Evolutionary conservation across 2,797 vertebrate genomes (phyloP), one percentile per base, ranked within the genome.

Genomic region (Brachyalestes nurse): DNA sequence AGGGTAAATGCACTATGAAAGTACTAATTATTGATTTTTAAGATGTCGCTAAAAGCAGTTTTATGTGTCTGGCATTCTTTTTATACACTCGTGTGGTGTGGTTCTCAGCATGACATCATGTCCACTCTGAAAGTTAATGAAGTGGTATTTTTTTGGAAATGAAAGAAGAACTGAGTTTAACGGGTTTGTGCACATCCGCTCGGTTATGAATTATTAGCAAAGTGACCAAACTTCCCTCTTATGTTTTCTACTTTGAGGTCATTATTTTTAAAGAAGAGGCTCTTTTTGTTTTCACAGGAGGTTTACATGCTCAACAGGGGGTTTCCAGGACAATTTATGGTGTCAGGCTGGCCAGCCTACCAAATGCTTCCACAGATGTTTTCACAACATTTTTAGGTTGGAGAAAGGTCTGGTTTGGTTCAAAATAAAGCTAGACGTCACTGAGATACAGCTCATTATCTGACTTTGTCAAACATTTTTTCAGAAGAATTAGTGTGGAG

Each of bases 331-430:
- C 70, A 47, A 58, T 65, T 40, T 62, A 51, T 53, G 21, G 5
- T 75, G 75, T 73, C 67, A 62, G 57, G 73, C 17, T 25, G n/a
- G 45, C 67, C 57, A 6, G 58, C 62, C 55, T 78, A 9, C 3
- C 49, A 61, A 38, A 40, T 73, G 72, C 65, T 65, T 64, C 42
- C 38, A 28, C 80, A 84, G 72, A 76, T 45, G 42, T 72, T 38
- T 71, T 51, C 2, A 25, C 42, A 66, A n/a, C 64, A 1, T 16
- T 66, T 19, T 16, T 6, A 38, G 42, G 23, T 13, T 13, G 25
- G 12, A 69, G n/a, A 23, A 45, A n/a, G 9, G n/a, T 69, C 6
- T 38, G 25, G 28, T 19, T 55, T 53, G 17, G 8, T 55, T 72
- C 17, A 8, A 72, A 25, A 55, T 34, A n/a, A 28, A 55, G 49